Conservation (phyloP, 2,797 vertebrate genomes). For the Melanitta fusca region DNA sequence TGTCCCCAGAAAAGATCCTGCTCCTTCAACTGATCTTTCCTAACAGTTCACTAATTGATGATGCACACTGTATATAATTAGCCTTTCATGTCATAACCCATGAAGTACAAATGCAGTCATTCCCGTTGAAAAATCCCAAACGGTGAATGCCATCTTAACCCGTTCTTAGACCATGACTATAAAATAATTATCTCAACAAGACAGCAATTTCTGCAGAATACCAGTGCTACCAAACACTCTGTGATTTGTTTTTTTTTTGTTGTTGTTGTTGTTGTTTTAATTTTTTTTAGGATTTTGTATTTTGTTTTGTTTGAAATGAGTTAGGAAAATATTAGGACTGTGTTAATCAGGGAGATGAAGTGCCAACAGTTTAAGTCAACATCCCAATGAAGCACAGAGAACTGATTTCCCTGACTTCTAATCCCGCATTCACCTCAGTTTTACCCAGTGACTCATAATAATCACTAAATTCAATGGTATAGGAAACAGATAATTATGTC, state of each 20-base stretch:
- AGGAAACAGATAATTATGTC: background rate
- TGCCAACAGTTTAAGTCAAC: background rate
- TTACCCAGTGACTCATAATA: background rate
- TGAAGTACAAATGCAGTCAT: background rate
- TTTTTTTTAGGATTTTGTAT: too few relatives aligned
- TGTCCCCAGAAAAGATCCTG: constrained; percentile 15
- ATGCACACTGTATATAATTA: background rate
- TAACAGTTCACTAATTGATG: constrained; percentile 34
- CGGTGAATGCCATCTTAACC: background rate
- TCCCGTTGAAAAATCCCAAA: background rate
- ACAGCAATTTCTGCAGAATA: background rate
- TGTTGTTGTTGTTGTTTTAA: too few relatives aligned
- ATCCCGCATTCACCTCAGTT: background rate
- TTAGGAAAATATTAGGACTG: background rate
- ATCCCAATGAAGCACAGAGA: background rate
- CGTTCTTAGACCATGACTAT: background rate
- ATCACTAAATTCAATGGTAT: background rate
- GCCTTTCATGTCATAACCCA: background rate
- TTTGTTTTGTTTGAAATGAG: background rate
- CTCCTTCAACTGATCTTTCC: constrained; percentile 58
- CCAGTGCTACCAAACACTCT: rapidly evolving
- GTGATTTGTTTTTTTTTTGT: background rate
- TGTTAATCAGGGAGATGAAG: background rate
- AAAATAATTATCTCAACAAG: background rate
- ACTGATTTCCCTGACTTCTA: background rate